Percentiles rank a stretch among this genome's conserved stretches.
phyloP scores from a whole-genome alignment of 1,140 invertebrate species.

The Bemisia tabaci region DNA sequence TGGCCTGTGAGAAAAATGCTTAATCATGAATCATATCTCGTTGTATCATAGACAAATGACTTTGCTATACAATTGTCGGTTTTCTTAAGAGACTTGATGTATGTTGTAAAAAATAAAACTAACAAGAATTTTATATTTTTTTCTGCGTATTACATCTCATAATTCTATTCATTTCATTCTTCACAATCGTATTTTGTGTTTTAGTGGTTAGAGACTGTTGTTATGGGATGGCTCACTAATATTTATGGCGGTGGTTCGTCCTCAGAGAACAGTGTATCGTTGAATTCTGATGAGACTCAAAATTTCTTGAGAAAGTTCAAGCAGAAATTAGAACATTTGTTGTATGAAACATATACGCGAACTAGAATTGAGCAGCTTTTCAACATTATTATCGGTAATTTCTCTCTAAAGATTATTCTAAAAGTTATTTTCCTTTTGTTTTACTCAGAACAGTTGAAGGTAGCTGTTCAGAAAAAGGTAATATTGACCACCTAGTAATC shows the following conservation, averaged over 20 bases:
- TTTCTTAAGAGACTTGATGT: too few species aligned
- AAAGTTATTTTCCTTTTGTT: neutral
- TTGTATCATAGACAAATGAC: too few species aligned
- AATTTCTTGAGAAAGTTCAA: conserved; percentile 40
- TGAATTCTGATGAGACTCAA: neutral
- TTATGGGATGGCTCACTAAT: conserved; percentile 66
- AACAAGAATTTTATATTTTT: too few species aligned
- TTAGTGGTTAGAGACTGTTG: conserved; percentile 66
- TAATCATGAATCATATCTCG: too few species aligned
- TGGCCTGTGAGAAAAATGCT: too few species aligned
- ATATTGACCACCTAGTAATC: too few species aligned
- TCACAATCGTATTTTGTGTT: too few species aligned
- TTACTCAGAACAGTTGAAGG: too few species aligned
- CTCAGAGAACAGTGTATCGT: neutral
- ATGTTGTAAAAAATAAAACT: too few species aligned
- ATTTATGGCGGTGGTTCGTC: conserved; percentile 43
- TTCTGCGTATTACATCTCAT: neutral
- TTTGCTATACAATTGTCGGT: too few species aligned
- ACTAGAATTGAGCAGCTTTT: conserved; percentile 84
- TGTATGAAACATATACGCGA: conserved; percentile 79
- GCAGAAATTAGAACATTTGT: conserved; percentile 64
- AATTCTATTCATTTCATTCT: neutral
- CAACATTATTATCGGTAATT: conserved; percentile 73
- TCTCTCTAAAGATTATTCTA: neutral
- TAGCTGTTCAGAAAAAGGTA: too few species aligned